A percentile compares a stretch with the other conserved stretches of the same genome.
Evolutionary conservation across 2,113 vertebrate genomes (phyloP).

Genomic region (Notiomystis cincta): DNA sequence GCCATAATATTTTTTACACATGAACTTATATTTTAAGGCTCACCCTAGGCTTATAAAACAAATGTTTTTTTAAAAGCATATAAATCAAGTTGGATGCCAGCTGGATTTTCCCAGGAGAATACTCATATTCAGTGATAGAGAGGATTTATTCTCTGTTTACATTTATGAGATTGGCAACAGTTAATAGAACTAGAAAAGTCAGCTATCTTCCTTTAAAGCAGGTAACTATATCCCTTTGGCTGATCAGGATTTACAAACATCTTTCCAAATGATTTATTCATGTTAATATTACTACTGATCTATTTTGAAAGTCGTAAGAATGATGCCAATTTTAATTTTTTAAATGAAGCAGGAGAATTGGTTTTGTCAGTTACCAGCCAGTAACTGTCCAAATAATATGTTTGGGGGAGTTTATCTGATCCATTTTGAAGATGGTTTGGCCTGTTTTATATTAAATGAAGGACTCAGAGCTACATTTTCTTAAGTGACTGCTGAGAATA

Average conservation of each 20-base stretch:
- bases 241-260: constrained; percentile 33
- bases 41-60: constrained; percentile 7
- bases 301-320: constrained; percentile 21
- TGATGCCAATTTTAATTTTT: constrained; percentile 13
- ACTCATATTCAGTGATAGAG: constrained; percentile 8
- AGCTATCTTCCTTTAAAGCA: constrained; percentile 46
- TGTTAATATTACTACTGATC: not conserved
- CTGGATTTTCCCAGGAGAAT: constrained; percentile 21
- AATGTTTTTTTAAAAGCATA: not conserved
- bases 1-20: constrained; percentile 6
- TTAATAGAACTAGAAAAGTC: constrained; percentile 41
- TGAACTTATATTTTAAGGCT: constrained; percentile 26
- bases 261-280: constrained; percentile 28
- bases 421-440: not conserved
- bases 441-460: not conserved
- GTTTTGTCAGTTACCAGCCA: constrained; percentile 28
- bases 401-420: not conserved
- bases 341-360: not conserved
- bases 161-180: constrained; percentile 41
- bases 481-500: not conserved
- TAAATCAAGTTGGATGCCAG: constrained; percentile 29
- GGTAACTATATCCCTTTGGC: constrained; percentile 23
- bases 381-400: not conserved
- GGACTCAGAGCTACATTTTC: not conserved
- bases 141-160: constrained; percentile 46